phyloP scores from a whole-genome alignment of 2,888 invertebrate species.

The Boloria euphrosyne region DNA sequence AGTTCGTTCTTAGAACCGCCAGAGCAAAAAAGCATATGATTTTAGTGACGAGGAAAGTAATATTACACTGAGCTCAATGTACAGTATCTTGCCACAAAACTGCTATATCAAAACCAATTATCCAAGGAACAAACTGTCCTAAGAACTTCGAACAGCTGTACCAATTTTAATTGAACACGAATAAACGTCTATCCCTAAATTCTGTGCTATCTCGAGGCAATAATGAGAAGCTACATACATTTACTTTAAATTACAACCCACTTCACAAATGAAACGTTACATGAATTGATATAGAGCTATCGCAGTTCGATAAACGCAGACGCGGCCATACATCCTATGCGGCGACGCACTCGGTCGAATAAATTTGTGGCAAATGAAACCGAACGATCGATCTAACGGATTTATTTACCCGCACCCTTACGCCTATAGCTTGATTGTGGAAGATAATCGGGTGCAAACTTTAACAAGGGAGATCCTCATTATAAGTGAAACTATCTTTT shows the following conservation, averaged over 20 bases:
- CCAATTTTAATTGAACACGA: too few species aligned
- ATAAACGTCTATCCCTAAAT: too few species aligned
- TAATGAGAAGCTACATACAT: not conserved
- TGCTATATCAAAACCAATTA: too few species aligned
- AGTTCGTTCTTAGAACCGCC: too few species aligned
- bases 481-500: too few species aligned
- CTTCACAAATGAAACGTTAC: not conserved
- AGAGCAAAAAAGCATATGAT: too few species aligned
- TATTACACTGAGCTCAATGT: too few species aligned
- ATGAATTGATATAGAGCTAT: slow-evolving; percentile 28
- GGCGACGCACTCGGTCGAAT: slow-evolving; percentile 44
- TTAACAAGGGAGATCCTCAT: not conserved
- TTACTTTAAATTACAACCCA: not conserved
- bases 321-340: slow-evolving; percentile 40
- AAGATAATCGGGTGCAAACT: not conserved
- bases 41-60: too few species aligned
- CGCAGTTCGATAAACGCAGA: slow-evolving; percentile 27
- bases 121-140: too few species aligned
- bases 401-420: slow-evolving; percentile 44
- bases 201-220: too few species aligned
- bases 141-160: too few species aligned
- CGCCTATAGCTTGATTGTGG: slow-evolving; percentile 18
- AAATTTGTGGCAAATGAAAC: slow-evolving; percentile 44
- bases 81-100: too few species aligned
- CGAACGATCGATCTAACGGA: slow-evolving; percentile 45